Evolutionary conservation across 2,113 vertebrate genomes (phyloP).

Genomic region (Dendropsophus ebraccatus): DNA sequence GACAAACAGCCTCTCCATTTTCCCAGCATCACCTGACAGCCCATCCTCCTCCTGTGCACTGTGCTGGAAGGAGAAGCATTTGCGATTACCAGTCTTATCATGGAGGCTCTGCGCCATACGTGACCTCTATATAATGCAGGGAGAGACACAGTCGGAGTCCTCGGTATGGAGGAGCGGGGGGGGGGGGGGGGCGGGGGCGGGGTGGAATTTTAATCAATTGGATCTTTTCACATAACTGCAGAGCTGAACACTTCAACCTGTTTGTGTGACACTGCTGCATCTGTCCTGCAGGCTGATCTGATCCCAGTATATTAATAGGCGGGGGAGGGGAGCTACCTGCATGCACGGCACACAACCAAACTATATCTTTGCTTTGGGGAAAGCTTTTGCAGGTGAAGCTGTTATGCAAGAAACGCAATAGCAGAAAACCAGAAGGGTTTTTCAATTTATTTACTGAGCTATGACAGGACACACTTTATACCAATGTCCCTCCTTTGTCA

Average conservation of each 20-base stretch:
- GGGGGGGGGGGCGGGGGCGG: not conserved
- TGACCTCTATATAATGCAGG: conserved; percentile 48
- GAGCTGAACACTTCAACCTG: conserved; percentile 28
- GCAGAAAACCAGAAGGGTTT: not conserved
- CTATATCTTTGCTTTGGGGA: not conserved
- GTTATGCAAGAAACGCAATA: not conserved
- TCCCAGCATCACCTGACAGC: conserved; percentile 39
- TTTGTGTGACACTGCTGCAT: conserved; percentile 28
- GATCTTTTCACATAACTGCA: conserved; percentile 22
- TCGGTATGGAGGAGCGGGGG: not conserved
- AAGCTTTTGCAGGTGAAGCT: not conserved
- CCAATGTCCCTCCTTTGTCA: no score
- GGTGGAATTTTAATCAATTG: conserved; percentile 28
- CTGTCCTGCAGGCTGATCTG: conserved; percentile 7
- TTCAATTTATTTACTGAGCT: no score
- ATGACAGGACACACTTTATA: no score
- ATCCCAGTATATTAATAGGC: not conserved
- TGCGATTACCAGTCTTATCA: conserved; percentile 29
- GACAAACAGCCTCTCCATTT: conserved; percentile 11
- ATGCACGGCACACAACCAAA: not conserved
- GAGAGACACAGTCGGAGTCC: conserved; percentile 20
- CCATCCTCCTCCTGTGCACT: conserved; percentile 24
- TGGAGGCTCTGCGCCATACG: conserved; percentile 47
- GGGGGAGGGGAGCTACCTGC: conserved; percentile 32
- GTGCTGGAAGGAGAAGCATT: conserved; percentile 33